Percentiles rank a stretch among this genome's conserved stretches.
These are phyloP conservation scores for Odontomyia ornata DNA, from an alignment of 2,888 invertebrate genomes.

Conservation along the genomic window DNA sequence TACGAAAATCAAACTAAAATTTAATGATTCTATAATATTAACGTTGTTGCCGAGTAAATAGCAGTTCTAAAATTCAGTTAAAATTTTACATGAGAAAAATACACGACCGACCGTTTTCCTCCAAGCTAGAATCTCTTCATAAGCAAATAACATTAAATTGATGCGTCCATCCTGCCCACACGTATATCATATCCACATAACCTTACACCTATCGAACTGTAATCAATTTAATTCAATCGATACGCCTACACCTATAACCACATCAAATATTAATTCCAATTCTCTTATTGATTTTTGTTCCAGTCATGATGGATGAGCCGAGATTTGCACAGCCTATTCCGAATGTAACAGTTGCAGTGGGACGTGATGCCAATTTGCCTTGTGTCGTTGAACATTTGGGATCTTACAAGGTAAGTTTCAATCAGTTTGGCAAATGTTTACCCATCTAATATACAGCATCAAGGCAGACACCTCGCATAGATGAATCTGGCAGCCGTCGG, in stretches of 20 bases:
- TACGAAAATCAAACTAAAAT: too few relatives aligned
- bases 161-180: too few relatives aligned
- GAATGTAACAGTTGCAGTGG: conserved; percentile 90
- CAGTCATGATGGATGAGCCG: conserved; percentile 87
- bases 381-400: conserved; percentile 92
- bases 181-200: too few relatives aligned
- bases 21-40: too few relatives aligned
- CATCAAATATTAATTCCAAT: conserved; percentile 36
- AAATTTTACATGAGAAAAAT: too few relatives aligned
- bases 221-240: conserved; percentile 20
- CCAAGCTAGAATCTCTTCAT: too few relatives aligned
- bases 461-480: conserved; percentile 1
- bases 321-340: conserved; percentile 90
- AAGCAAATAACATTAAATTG: too few relatives aligned
- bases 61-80: too few relatives aligned
- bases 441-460: conserved; percentile 15
- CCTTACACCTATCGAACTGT: neutral
- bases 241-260: neutral
- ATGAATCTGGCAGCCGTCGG: neutral
- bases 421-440: conserved; percentile 29
- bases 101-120: too few relatives aligned
- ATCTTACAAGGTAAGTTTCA: conserved; percentile 78
- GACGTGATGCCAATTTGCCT: conserved; percentile 87
- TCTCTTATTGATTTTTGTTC: conserved; percentile 52
- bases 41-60: too few relatives aligned